A percentile compares a stretch with the other conserved stretches of the same genome.
phyloP scores from a whole-genome alignment of 2,888 invertebrate genomes.

The Shargacucullia verbasci region DNA sequence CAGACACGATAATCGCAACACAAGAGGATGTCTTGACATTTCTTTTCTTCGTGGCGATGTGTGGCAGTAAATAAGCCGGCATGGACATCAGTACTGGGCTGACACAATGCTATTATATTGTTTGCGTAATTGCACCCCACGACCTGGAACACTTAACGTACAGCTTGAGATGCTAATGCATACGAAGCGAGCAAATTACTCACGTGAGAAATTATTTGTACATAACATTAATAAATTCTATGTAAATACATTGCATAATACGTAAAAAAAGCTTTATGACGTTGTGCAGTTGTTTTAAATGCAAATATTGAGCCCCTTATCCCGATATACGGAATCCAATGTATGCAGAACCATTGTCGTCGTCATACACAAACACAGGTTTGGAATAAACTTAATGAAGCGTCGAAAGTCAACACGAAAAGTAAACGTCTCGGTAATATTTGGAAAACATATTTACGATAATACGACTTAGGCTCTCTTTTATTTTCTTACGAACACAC shows the following conservation, averaged over 20 bases:
- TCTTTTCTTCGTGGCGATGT: conserved; percentile 72
- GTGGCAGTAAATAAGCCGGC: conserved; percentile 72
- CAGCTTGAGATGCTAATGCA: conserved; percentile 76
- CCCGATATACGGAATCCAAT: conserved; percentile 50
- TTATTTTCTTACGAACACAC: conserved; percentile 60
- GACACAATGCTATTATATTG: conserved; percentile 82
- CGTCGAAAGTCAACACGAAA: conserved; percentile 72
- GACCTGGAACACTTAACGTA: conserved; percentile 70
- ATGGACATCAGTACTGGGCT: conserved; percentile 67
- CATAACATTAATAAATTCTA: conserved; percentile 33
- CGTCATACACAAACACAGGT: conserved; percentile 67
- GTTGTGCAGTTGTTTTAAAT: conserved; percentile 41
- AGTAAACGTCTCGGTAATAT: conserved; percentile 67
- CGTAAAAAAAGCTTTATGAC: conserved; percentile 21
- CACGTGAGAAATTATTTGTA: conserved; percentile 63
- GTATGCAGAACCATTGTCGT: conserved; percentile 59
- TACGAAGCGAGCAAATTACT: conserved; percentile 74
- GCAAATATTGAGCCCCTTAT: conserved; percentile 40
- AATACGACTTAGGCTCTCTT: conserved; percentile 62
- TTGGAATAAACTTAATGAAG: conserved; percentile 79
- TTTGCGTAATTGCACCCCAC: conserved; percentile 82
- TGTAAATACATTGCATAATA: conserved; percentile 30
- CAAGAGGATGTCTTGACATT: conserved; percentile 72
- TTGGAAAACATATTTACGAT: conserved; percentile 71
- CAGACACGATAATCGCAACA: conserved; percentile 76